phyloP scores from a whole-genome alignment of 2,888 invertebrate genomes.

The Tachina fera region DNA sequence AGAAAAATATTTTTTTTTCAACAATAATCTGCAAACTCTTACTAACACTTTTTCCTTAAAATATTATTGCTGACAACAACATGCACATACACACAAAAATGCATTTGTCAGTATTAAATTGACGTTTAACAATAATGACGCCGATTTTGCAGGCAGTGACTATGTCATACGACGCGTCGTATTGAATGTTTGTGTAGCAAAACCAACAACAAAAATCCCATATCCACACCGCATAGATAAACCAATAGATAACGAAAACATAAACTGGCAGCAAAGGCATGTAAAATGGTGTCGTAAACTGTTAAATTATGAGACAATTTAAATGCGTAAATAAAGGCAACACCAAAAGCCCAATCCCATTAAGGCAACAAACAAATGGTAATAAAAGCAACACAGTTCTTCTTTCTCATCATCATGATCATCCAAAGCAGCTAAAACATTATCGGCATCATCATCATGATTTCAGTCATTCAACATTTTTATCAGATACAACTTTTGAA shows the following conservation, averaged over 20 bases:
- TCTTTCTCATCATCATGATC: slow-evolving; percentile 21
- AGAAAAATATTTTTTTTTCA: not conserved
- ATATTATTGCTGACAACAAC: not conserved
- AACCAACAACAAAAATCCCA: slow-evolving; percentile 25
- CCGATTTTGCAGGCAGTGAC: slow-evolving; percentile 1
- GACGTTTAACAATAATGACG: slow-evolving; percentile 21
- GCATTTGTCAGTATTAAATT: slow-evolving; percentile 7
- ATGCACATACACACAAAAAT: not conserved
- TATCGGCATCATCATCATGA: slow-evolving; percentile 38
- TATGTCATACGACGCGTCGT: not conserved
- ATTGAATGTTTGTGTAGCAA: slow-evolving; percentile 14
- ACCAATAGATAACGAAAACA: slow-evolving; percentile 62
- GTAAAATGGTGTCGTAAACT: slow-evolving; percentile 68
- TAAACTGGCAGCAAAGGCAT: slow-evolving; percentile 63
- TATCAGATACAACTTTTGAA: slow-evolving; percentile 49
- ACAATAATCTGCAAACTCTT: not conserved
- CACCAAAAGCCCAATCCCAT: slow-evolving; percentile 23
- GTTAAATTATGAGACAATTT: slow-evolving; percentile 70
- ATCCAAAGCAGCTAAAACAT: slow-evolving; percentile 16
- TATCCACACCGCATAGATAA: slow-evolving; percentile 58
- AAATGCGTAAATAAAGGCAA: slow-evolving; percentile 68
- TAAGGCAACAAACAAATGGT: slow-evolving; percentile 30
- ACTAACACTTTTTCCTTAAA: not conserved
- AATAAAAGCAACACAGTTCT: slow-evolving; percentile 52
- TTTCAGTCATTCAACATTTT: slow-evolving; percentile 58